Conservation (phyloP, 2,113 vertebrate species). For the Pimephales promelas region DNA sequence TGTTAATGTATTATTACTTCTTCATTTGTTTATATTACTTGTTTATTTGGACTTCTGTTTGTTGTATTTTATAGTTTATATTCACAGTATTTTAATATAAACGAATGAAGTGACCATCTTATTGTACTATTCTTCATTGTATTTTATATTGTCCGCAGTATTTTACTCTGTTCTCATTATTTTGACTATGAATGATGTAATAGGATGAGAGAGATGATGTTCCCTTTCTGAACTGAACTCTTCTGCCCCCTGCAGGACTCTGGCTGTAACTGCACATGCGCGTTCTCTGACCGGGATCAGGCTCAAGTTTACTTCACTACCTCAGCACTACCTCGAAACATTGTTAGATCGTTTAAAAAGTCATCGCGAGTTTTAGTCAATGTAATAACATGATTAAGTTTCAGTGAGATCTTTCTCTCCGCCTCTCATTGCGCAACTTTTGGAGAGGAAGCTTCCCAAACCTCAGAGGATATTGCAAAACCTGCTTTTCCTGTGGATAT, state of each 20-base stretch:
- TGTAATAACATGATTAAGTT: no score
- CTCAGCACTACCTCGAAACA: not conserved
- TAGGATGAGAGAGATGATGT: no score
- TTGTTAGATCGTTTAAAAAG: not conserved
- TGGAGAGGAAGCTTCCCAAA: slow-evolving; percentile 12
- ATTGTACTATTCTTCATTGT: not conserved
- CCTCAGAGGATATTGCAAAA: slow-evolving; percentile 53
- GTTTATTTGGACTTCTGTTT: not conserved
- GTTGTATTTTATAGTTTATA: no score
- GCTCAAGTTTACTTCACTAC: not conserved
- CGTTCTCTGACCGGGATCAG: not conserved
- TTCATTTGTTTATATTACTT: no score
- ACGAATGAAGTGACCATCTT: no score
- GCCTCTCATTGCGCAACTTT: not conserved
- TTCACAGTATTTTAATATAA: no score
- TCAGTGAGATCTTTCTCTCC: not conserved
- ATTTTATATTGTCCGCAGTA: not conserved
- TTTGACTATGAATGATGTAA: not conserved
- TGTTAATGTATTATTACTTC: no score
- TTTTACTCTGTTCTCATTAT: not conserved
- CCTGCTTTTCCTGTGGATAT: not conserved
- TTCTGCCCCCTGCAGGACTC: not conserved
- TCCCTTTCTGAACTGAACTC: no score
- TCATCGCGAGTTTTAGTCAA: not conserved
- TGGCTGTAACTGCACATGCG: not conserved